Evolutionary conservation across 23 tunicate species (phyloP), one percentile per base, ranked within the genome.

Genomic region (Styela plicata): DNA sequence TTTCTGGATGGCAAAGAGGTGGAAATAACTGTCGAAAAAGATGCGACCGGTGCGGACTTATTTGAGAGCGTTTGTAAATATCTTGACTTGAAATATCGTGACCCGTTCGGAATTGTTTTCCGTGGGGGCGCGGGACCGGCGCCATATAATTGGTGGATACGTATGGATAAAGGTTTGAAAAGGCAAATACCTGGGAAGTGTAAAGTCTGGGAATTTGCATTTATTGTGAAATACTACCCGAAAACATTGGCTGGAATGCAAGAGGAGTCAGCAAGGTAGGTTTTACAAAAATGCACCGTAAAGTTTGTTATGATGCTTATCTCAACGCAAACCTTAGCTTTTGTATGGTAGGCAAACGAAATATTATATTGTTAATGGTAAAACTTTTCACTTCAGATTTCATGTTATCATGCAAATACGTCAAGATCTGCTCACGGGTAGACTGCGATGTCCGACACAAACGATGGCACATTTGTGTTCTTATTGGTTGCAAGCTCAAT

Each of bases 101-200:
- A 79, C 26, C 78, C 82, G 75, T 83, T 82, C 65, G 90, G 97
- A 34, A 53, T 91, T 17, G 87, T 83, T 2, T 89, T 82, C 80
- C 66, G 85, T n/a, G 83, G 85, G 13, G 97, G 97, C 1, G 34
- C 88, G 18, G 33, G 27, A 22, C 86, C 85, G 2, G 78, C 97
- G 1, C 24, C 86, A 36, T 91, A 91, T 74, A 82, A 77, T 64
- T 91, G 97, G 97, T 91, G 97, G 97, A 79, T 91, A 25, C 80
- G 89, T 21, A 33, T 83, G 80, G 90, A 91, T 44, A 91, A 91
- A 64, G 64, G 64, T 1, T 37, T 91, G 28, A 70, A 71, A 34
- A 71, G 83, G 25, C 97, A 91, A 78, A 74, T 86, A n/a, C 80
- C 84, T 3, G 97, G 97, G 29, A 83, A 86, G 63, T 91, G 97